Evolutionary conservation across 2,113 vertebrate species (phyloP), one percentile per base, ranked within the genome.

Genomic region (Psittacara wagleri): DNA sequence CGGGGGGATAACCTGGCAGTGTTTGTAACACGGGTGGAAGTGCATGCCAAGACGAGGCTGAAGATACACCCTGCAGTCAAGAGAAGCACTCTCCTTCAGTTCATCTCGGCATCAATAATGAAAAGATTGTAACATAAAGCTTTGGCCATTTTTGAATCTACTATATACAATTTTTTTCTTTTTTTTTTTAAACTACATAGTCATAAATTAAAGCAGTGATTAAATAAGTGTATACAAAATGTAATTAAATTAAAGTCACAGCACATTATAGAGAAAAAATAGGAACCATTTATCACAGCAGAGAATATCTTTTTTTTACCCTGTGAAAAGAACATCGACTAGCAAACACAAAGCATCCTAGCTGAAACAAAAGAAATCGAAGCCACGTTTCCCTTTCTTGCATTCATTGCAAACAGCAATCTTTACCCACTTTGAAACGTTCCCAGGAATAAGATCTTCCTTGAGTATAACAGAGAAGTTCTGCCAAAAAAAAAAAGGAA

Each of bases 161-260:
- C 98, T 99, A 99, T 99, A 98, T 99, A 99, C 99, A 99, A 97
- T 98, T 98, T 96, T 98, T 96, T 98, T 37, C 7, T 98, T 96
- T 96, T 98, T 51, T 48, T 98, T 98, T 94, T 96, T 17, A 64
- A 97, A 96, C 98, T 98, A 99, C 98, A 98, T 98, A 98, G 98
- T 98, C 98, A 99, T 99, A 99, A 99, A 99, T 99, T 99, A 99
- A 99, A 98, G 95, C 97, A 97, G 97, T 98, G 98, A 98, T 98
- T 98, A 99, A 98, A 98, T 98, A 98, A 99, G 97, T 83, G 97
- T 98, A 97, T 98, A 99, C 97, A 98, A 99, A 99, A 98, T 97
- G 98, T 98, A 98, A 98, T 98, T 99, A 99, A 99, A 98, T 98
- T 97, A 92, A 98, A 98, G 98, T 98, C 98, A 99, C 98, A 99